These are phyloP conservation scores for Cryptocephalus primarius DNA, from an alignment of 2,888 invertebrate genomes.

Conservation along the genomic window DNA sequence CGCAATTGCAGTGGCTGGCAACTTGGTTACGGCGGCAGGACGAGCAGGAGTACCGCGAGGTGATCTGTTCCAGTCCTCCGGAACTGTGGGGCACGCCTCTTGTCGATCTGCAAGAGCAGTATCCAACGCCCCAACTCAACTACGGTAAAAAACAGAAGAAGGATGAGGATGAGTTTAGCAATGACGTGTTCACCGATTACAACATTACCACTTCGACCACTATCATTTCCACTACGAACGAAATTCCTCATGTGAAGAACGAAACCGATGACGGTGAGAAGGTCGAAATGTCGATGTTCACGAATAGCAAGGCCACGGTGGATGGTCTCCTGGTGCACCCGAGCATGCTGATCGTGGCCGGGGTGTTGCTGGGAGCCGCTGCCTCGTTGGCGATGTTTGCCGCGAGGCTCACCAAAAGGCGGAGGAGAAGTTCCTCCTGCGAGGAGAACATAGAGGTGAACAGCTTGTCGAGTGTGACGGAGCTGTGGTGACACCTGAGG, in stretches of 20 bases:
- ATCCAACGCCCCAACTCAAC: not conserved
- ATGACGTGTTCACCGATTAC: too few species aligned
- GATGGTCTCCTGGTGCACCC: constrained; percentile 35
- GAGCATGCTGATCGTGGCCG: constrained; percentile 46
- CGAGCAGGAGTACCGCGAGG: constrained; percentile 30
- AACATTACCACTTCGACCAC: not conserved
- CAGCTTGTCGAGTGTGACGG: constrained; percentile 48
- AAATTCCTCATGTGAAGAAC: too few species aligned
- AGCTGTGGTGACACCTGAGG: constrained; percentile 60
- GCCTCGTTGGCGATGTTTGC: constrained; percentile 41
- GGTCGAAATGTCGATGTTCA: constrained; percentile 28
- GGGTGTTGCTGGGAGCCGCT: constrained; percentile 45
- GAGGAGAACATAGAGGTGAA: constrained; percentile 49
- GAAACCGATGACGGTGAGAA: too few species aligned
- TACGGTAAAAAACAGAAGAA: too few species aligned
- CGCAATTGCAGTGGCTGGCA: constrained; percentile 51
- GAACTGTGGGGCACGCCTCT: constrained; percentile 31
- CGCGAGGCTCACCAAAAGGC: constrained; percentile 32
- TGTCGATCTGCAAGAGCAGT: constrained; percentile 28
- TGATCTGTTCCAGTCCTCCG: constrained; percentile 36
- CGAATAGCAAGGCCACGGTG: constrained; percentile 7
- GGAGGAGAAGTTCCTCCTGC: constrained; percentile 21
- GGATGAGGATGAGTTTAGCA: too few species aligned
- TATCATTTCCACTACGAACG: not conserved
- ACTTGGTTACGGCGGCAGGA: constrained; percentile 53